A percentile compares a stretch with the other conserved stretches of the same genome.
These are phyloP conservation scores for Aldrovandia affinis DNA, from an alignment of 2,797 vertebrate genomes.

Conservation along the genomic window DNA sequence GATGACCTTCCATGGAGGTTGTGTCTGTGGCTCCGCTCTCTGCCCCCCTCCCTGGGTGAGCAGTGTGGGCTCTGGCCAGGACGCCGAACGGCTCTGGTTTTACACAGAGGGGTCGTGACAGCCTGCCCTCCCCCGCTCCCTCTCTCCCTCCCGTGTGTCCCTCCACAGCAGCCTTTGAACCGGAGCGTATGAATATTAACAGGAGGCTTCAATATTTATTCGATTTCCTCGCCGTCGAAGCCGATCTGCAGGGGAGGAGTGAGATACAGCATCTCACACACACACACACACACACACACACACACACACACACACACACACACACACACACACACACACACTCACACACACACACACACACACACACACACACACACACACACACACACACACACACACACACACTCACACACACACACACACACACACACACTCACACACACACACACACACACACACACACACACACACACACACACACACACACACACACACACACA, in stretches of 20 bases:
- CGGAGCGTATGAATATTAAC: slow-evolving; percentile 8
- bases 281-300: no score
- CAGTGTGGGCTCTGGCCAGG: not conserved
- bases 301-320: not conserved
- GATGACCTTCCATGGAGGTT: not conserved
- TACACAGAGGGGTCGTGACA: not conserved
- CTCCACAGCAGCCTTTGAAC: slow-evolving; percentile 16
- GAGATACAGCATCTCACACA: not conserved
- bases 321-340: not conserved
- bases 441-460: not conserved
- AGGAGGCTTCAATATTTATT: slow-evolving; percentile 9
- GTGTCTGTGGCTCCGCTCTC: not conserved
- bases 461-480: not conserved
- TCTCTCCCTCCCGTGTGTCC: not conserved
- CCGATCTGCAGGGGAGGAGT: not conserved
- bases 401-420: not conserved
- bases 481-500: not conserved
- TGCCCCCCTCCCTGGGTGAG: not conserved
- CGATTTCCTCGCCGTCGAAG: not conserved
- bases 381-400: not conserved
- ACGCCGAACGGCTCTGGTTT: not conserved
- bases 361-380: not conserved
- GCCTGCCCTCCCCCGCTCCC: not conserved
- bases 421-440: not conserved
- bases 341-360: not conserved